These are phyloP conservation scores for Lathamus discolor DNA, from an alignment of 2,113 vertebrate genomes.

Conservation along the genomic window DNA sequence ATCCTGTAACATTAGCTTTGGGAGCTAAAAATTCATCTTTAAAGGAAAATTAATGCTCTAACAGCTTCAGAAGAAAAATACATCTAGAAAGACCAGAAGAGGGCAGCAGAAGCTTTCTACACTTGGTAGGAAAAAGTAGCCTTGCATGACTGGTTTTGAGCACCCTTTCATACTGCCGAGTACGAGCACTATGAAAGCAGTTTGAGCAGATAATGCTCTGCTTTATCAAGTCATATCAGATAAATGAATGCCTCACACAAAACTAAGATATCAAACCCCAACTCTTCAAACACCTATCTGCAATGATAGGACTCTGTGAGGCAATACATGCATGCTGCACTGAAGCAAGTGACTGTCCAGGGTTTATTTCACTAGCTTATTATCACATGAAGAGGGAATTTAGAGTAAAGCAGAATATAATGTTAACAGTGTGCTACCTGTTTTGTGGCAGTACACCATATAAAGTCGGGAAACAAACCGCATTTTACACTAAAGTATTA, in stretches of 20 bases:
- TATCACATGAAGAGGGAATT: neutral
- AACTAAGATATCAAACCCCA: neutral
- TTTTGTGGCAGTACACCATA: neutral
- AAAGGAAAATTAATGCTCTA: neutral
- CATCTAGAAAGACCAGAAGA: neutral
- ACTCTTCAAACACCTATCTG: neutral
- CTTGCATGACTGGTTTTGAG: rapidly evolving
- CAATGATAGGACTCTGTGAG: neutral
- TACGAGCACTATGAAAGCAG: neutral
- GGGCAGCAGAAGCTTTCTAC: constrained; percentile 18
- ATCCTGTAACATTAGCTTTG: neutral
- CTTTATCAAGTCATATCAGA: neutral
- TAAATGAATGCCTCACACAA: neutral
- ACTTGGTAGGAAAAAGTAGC: rapidly evolving
- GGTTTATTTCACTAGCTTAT: neutral
- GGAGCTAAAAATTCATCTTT: neutral
- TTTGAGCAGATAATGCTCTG: neutral
- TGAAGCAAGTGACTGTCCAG: neutral
- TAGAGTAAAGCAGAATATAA: neutral
- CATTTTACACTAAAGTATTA: rapidly evolving
- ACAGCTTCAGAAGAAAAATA: neutral
- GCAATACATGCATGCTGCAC: neutral
- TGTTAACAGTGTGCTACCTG: neutral
- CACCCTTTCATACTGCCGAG: neutral
- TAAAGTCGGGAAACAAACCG: neutral